Evolutionary conservation across 2,797 vertebrate genomes (phyloP), one percentile per base, ranked within the genome.

Genomic region (Molossus alvarezi): DNA sequence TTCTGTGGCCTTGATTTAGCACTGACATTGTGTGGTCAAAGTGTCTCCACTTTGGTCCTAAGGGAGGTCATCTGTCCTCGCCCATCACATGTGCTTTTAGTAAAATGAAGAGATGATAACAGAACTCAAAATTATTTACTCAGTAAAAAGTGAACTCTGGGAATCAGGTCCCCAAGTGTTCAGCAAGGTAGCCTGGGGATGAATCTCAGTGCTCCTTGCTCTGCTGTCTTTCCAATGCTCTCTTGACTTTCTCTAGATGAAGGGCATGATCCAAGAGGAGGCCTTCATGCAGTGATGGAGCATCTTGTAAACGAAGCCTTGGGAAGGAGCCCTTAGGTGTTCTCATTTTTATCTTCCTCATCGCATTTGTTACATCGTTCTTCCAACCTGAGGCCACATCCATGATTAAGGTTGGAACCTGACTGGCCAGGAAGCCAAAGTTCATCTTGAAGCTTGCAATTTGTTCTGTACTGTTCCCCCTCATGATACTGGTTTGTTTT

Each of bases 181-280:
- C 10, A n/a, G 37, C 55, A 48, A 45, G 41, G 45, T 82, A 65
- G 20, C 55, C 77, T 14, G 8, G 25, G 18, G 25, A 17, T 58
- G 9, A 53, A 41, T 51, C 55, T n/a, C 45, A 23, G 7, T 9
- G 27, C 14, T n/a, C 21, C 7, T 51, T 14, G 23, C 67, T 53
- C 57, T 57, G 11, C 18, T 29, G 7, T n/a, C 15, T 8, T 5
- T 29, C 3, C 29, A 21, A 37, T 27, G 29, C n/a, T 62, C 79
- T 72, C 79, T 53, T 60, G 5, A 57, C 67, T 90, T n/a, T 55
- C 62, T 75, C 45, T 97, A 99, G 99, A 96, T 98, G 9, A 98
- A 98, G 62, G 98, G 98, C 82, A 99, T 99, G 90, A 99, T 99
- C 76, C 98, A 99, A 0, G 98, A 99, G 0, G 98, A 98, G 65